These are phyloP conservation scores for Geodia barretti DNA, from an alignment of 37 sponge, comb jelly and placozoan genomes.

Conservation along the genomic window DNA sequence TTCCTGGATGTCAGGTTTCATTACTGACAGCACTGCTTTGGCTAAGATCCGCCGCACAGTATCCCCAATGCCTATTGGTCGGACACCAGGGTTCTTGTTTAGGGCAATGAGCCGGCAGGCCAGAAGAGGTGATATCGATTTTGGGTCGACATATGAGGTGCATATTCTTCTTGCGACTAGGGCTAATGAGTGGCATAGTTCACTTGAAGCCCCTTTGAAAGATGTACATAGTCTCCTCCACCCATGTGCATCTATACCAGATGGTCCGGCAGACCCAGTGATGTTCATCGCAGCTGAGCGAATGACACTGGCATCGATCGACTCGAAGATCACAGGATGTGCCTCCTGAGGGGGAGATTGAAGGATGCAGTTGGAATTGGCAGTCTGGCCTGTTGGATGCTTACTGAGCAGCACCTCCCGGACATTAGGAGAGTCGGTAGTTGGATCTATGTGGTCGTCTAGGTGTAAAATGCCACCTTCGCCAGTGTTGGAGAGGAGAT, in stretches of 20 bases:
- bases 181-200: conserved; percentile 26
- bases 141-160: conserved; percentile 18
- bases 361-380: background rate
- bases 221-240: conserved; percentile 42
- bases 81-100: conserved; percentile 17
- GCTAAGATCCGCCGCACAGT: conserved; percentile 23
- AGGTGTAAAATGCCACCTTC: conserved; percentile 17
- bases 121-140: background rate
- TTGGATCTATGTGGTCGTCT: background rate
- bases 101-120: conserved; percentile 22
- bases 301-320: conserved; percentile 24
- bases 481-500: background rate
- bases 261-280: conserved; percentile 38
- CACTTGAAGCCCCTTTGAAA: conserved; percentile 13
- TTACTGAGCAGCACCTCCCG: conserved; percentile 16
- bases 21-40: conserved; percentile 26
- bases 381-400: conserved; percentile 26
- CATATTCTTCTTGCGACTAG: conserved; percentile 9
- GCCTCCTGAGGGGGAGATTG: background rate
- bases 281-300: conserved; percentile 5
- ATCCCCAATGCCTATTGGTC: conserved; percentile 28
- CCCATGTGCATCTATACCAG: conserved; percentile 22
- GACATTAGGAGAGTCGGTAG: background rate
- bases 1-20: conserved; percentile 6
- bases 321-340: conserved; percentile 30